phyloP scores from a whole-genome alignment of 2,888 invertebrate species.

The Conomelus anceps region DNA sequence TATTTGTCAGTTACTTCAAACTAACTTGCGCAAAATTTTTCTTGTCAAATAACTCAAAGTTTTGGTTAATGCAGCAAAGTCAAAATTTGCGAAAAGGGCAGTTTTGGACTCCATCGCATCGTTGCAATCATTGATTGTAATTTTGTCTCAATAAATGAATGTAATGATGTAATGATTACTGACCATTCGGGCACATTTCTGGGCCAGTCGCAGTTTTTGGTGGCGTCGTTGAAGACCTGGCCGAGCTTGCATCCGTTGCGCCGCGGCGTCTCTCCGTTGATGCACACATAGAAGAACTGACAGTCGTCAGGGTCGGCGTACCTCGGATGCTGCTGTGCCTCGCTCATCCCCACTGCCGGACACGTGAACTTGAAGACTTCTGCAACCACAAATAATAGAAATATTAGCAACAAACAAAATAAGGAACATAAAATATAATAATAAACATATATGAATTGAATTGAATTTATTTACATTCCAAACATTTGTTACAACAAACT shows the following conservation, averaged over 20 bases:
- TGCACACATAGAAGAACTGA: constrained; percentile 87
- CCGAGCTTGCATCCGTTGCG: constrained; percentile 83
- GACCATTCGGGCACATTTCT: constrained; percentile 85
- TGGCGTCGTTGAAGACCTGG: constrained; percentile 78
- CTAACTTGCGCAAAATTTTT: too few relatives aligned
- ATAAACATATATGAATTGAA: too few relatives aligned
- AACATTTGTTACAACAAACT: too few relatives aligned
- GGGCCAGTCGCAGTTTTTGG: constrained; percentile 76
- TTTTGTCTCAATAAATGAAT: background rate
- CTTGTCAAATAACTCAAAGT: too few relatives aligned
- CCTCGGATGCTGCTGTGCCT: constrained; percentile 71
- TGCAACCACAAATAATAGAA: constrained; percentile 37
- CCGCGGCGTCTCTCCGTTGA: constrained; percentile 77
- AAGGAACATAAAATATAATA: too few relatives aligned
- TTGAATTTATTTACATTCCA: too few relatives aligned
- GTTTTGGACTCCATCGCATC: too few relatives aligned
- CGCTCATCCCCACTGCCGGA: constrained; percentile 65
- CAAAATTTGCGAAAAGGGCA: too few relatives aligned
- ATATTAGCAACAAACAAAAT: background rate
- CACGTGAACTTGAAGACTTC: constrained; percentile 80
- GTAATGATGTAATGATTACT: constrained; percentile 36
- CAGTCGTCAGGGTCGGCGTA: constrained; percentile 85
- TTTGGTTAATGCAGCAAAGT: too few relatives aligned
- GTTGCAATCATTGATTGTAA: too few relatives aligned
- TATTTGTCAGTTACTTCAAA: too few relatives aligned